A percentile compares a stretch with the other conserved stretches of the same genome.
Conservation (phyloP, 2,888 invertebrate genomes). For the Ennomos quercinarius region DNA sequence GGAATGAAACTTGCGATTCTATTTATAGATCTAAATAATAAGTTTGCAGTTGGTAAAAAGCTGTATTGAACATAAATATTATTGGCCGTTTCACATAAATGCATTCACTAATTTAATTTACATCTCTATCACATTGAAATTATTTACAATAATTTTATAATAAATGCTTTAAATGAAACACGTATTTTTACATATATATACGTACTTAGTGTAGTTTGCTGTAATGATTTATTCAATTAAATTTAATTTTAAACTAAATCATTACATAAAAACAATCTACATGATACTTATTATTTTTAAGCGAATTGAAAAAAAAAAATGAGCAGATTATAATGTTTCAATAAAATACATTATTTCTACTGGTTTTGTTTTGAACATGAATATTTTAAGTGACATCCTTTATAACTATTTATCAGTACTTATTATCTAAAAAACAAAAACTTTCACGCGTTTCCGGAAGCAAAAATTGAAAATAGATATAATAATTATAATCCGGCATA, state of each 20-base stretch:
- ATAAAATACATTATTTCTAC: slow-evolving; percentile 21
- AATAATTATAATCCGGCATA: slow-evolving; percentile 70
- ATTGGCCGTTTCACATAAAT: slow-evolving; percentile 3
- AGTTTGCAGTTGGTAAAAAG: background rate
- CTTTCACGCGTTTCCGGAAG: slow-evolving; percentile 57
- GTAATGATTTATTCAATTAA: too few relatives aligned
- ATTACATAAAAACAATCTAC: too few relatives aligned
- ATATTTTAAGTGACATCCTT: slow-evolving; percentile 28
- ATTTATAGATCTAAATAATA: too few relatives aligned
- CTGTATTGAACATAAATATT: slow-evolving; percentile 4
- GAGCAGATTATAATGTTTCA: background rate
- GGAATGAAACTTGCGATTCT: too few relatives aligned
- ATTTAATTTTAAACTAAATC: too few relatives aligned
- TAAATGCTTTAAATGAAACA: slow-evolving; percentile 1
- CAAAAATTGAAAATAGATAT: slow-evolving; percentile 55
- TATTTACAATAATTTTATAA: slow-evolving; percentile 19
- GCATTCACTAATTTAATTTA: slow-evolving; percentile 22
- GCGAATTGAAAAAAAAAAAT: background rate
- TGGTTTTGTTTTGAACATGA: slow-evolving; percentile 23
- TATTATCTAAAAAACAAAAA: slow-evolving; percentile 33
- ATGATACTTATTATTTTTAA: too few relatives aligned
- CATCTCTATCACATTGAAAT: slow-evolving; percentile 11
- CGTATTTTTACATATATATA: too few relatives aligned
- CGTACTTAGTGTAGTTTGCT: too few relatives aligned
- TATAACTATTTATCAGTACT: slow-evolving; percentile 35